Percentiles rank a stretch among this genome's conserved stretches.
phyloP scores from a whole-genome alignment of 1,140 invertebrate genomes.

The Caenorhabditis remanei region DNA sequence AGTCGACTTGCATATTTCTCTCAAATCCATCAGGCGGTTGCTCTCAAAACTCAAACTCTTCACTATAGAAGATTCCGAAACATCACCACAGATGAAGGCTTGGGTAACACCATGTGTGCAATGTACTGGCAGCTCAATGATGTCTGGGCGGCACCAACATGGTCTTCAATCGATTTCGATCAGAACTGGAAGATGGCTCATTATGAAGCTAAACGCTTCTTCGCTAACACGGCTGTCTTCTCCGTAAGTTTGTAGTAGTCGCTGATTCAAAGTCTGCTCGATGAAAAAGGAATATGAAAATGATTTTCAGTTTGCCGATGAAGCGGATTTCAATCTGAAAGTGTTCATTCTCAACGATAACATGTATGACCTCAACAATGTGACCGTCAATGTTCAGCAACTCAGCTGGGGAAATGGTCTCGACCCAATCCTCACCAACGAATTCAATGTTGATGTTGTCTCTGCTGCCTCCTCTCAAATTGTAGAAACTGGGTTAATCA shows the following conservation, averaged over 20 bases:
- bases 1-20: slow-evolving; percentile 74
- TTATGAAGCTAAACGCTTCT: slow-evolving; percentile 74
- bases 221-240: slow-evolving; percentile 70
- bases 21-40: slow-evolving; percentile 88
- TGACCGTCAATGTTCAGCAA: slow-evolving; percentile 61
- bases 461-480: not conserved
- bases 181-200: slow-evolving; percentile 74
- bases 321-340: slow-evolving; percentile 62
- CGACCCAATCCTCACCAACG: slow-evolving; percentile 66
- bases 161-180: slow-evolving; percentile 86
- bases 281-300: no score
- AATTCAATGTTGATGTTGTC: slow-evolving; percentile 6
- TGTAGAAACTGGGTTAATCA: not conserved
- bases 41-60: slow-evolving; percentile 89
- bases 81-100: slow-evolving; percentile 69
- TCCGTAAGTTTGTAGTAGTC: slow-evolving; percentile 64
- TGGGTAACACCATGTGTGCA: slow-evolving; percentile 87
- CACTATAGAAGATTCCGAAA: slow-evolving; percentile 85
- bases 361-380: slow-evolving; percentile 30
- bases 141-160: slow-evolving; percentile 96
- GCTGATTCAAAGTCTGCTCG: slow-evolving; percentile 47
- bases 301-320: slow-evolving; percentile 68
- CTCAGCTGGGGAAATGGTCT: slow-evolving; percentile 62
- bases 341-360: slow-evolving; percentile 70
- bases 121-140: slow-evolving; percentile 99